Base-by-base conservation (phyloP, 1,140 invertebrate species). In the Sweltsa coloradensis region DNA sequence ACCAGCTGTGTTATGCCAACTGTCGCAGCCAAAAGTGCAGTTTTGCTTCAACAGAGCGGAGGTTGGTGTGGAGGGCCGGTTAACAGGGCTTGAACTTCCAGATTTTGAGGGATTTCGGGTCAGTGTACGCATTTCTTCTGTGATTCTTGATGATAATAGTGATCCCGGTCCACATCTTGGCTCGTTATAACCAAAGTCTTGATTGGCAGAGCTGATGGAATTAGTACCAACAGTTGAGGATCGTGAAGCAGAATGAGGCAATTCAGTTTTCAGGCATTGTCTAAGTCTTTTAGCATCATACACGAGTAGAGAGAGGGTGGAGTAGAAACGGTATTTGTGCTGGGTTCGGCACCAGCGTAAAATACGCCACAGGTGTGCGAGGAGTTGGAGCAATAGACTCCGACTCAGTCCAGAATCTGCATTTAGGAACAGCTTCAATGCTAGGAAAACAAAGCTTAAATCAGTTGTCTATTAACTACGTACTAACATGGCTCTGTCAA, bases 301-400 rank as follows among this genome's bases (percentile, higher is more conserved):
- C 5, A 83, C 79, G 29, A 95, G 76, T 51, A 95, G 66, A 36
- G 95, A 58, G 0, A 90, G 95, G 51, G 86, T 83, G 26, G 85
- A 78, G 60, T 83, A 89, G 50, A 94, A 78, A 13, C 76, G 68
- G 43, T 83, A 69, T 23, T 70, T 58, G 21, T 67, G 71, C 58
- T 89, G 84, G 5, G 63, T 65, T 25, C 73, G 68, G 49, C 87
- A 85, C 77, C 88, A 86, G 3, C 72, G 60, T 47, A 78, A 69
- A 29, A 93, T 77, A 46, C 67, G 68, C 66, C 78, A 75, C 36
- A 93, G 62, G 48, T 76, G 67, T 0, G 74, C 63, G 9, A 91
- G 60, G 25, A 91, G 65, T 52, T 79, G 75, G 23, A 77, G 65
- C 6, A 90, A 57, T 5, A 89, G 63, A 42, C 71, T 68, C 3